Evolutionary conservation across 2,888 invertebrate genomes (phyloP).

Genomic region (Nemotelus pantherinus): DNA sequence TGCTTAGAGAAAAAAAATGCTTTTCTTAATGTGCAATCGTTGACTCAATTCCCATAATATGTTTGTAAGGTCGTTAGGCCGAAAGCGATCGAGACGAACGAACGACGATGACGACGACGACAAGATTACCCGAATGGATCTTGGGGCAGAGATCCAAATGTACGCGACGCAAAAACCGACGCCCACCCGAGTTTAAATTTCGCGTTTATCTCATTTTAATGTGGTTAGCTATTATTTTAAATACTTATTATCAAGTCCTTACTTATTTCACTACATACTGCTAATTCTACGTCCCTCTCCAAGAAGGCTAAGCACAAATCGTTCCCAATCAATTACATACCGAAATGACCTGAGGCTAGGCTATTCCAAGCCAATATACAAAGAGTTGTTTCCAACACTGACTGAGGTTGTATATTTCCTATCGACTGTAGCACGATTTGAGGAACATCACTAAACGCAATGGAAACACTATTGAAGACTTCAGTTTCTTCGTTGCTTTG

Average conservation of each 20-base stretch:
- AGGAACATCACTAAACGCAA: too few relatives aligned
- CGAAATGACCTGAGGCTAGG: not conserved
- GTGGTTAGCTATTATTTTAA: conserved; percentile 16
- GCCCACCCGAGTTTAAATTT: conserved; percentile 55
- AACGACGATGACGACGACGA: too few relatives aligned
- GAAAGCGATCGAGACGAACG: too few relatives aligned
- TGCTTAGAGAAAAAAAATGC: not conserved
- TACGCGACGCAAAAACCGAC: conserved; percentile 52
- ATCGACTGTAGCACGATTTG: too few relatives aligned
- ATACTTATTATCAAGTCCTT: conserved; percentile 20
- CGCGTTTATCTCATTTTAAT: conserved; percentile 23
- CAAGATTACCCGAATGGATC: too few relatives aligned
- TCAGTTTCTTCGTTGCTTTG: too few relatives aligned
- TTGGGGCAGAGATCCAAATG: too few relatives aligned
- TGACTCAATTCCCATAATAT: not conserved
- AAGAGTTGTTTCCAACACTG: too few relatives aligned
- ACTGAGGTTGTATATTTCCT: too few relatives aligned
- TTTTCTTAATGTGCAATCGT: not conserved
- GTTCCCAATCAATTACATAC: not conserved
- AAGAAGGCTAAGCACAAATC: conserved; percentile 4
- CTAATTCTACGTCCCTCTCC: not conserved
- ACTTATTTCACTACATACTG: conserved; percentile 22
- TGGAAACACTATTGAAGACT: too few relatives aligned
- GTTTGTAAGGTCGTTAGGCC: too few relatives aligned
- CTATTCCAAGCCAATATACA: too few relatives aligned